phyloP scores from a whole-genome alignment of 2,797 vertebrate genomes.

The Mus spretus region DNA sequence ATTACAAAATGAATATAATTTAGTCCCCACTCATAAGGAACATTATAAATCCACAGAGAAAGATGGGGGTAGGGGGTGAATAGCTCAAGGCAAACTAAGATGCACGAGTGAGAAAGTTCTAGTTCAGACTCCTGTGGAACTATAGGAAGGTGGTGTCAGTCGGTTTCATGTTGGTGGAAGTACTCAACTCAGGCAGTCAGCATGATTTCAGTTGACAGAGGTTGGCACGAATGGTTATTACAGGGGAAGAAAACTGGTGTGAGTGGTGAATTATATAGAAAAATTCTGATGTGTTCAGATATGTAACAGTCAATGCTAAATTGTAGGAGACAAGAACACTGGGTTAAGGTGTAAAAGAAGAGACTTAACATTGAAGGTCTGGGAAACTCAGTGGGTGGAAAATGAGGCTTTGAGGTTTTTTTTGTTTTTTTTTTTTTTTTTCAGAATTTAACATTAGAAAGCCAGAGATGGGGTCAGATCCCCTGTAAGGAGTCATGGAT shows the following conservation, averaged over 20 bases:
- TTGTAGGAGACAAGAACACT: background rate
- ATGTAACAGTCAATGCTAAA: background rate
- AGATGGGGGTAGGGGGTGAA: background rate
- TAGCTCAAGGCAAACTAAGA: background rate
- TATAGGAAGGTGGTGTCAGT: background rate
- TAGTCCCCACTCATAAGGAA: background rate
- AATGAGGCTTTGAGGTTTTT: background rate
- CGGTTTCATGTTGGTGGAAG: background rate
- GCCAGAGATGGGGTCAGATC: background rate
- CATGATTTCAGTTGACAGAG: background rate
- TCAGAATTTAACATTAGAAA: slow-evolving; percentile 39
- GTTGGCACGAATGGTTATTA: background rate
- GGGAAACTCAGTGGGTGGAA: background rate
- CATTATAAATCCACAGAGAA: background rate
- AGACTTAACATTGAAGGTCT: background rate
- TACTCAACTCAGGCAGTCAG: background rate
- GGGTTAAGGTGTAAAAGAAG: background rate
- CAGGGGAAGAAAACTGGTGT: background rate
- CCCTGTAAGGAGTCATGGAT: background rate
- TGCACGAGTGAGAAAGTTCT: background rate
- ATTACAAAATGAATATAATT: background rate
- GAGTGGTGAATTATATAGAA: background rate
- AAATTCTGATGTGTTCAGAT: background rate
- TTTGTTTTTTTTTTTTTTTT: background rate
- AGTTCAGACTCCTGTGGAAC: background rate